A percentile compares a stretch with the other conserved stretches of the same genome.
Evolutionary conservation across 2,888 invertebrate genomes (phyloP).

Genomic region (Hyppa rectilinea): DNA sequence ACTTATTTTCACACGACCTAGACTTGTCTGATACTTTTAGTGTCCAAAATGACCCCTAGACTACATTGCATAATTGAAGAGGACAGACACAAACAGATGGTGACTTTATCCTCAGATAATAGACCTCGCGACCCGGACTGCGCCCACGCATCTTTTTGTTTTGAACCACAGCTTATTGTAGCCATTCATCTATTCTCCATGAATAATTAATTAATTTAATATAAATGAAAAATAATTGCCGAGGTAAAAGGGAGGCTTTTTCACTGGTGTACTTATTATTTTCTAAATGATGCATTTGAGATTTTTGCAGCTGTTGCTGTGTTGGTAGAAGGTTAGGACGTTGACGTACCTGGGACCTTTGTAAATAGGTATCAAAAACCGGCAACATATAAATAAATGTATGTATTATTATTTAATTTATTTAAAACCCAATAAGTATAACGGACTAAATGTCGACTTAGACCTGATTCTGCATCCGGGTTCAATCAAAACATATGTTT

Average conservation of each 20-base stretch:
- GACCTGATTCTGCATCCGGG: too few species aligned
- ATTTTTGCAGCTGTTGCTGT: too few species aligned
- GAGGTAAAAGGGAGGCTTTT: neutral
- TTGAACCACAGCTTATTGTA: conserved; percentile 3
- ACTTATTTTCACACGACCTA: conserved; percentile 47
- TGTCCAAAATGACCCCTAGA: conserved; percentile 53
- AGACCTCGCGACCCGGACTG: conserved; percentile 16
- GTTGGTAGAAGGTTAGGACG: too few species aligned
- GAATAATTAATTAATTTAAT: conserved; percentile 1
- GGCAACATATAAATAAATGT: too few species aligned
- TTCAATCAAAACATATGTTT: neutral
- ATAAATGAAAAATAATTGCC: neutral
- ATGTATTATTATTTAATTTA: too few species aligned
- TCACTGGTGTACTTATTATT: too few species aligned
- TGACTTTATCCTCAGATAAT: conserved; percentile 8
- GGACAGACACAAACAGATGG: conserved; percentile 55
- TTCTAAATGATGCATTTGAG: neutral
- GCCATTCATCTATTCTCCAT: neutral
- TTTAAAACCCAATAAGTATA: too few species aligned
- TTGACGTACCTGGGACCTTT: too few species aligned
- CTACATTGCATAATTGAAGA: conserved; percentile 47
- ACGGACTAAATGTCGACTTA: too few species aligned
- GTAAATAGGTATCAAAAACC: neutral
- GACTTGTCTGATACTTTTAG: conserved; percentile 42
- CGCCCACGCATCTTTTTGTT: conserved; percentile 33